Percentiles rank a stretch among this genome's conserved stretches.
phyloP scores from a whole-genome alignment of 2,797 vertebrate species.

The Ptychobarbus kaznakovi region DNA sequence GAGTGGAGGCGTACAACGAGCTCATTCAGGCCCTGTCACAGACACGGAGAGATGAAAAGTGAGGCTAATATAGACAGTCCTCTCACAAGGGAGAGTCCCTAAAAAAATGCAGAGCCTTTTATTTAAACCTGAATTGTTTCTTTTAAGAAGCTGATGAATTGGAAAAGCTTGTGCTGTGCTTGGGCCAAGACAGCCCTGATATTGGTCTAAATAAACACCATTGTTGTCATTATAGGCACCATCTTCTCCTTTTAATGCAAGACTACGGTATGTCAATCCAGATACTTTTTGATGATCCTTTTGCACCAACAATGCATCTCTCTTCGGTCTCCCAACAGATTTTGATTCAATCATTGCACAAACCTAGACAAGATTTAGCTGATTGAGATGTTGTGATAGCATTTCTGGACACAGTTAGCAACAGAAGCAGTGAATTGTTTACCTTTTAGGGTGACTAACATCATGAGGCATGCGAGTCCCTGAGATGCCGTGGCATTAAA shows the following conservation, averaged over 20 bases:
- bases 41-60: conserved; percentile 58
- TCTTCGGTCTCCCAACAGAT: background rate
- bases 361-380: background rate
- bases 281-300: background rate
- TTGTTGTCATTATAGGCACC: conserved; percentile 21
- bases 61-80: conserved; percentile 52
- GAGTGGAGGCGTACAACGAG: conserved; percentile 57
- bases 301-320: background rate
- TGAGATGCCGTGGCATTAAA: conserved; percentile 8
- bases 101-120: conserved; percentile 28
- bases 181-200: conserved; percentile 25
- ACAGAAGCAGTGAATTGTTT: background rate
- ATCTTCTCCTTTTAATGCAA: background rate
- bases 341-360: background rate
- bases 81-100: conserved; percentile 25
- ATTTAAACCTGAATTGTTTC: conserved; percentile 30
- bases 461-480: background rate
- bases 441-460: background rate
- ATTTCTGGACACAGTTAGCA: background rate
- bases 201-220: conserved; percentile 13
- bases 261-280: background rate
- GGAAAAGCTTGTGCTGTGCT: conserved; percentile 13
- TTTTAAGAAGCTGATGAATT: conserved; percentile 38
- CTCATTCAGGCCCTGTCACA: conserved; percentile 59
- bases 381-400: conserved; percentile 6